These are phyloP conservation scores for Chydorus sphaericus DNA, from an alignment of 2,888 invertebrate genomes.

Conservation along the genomic window DNA sequence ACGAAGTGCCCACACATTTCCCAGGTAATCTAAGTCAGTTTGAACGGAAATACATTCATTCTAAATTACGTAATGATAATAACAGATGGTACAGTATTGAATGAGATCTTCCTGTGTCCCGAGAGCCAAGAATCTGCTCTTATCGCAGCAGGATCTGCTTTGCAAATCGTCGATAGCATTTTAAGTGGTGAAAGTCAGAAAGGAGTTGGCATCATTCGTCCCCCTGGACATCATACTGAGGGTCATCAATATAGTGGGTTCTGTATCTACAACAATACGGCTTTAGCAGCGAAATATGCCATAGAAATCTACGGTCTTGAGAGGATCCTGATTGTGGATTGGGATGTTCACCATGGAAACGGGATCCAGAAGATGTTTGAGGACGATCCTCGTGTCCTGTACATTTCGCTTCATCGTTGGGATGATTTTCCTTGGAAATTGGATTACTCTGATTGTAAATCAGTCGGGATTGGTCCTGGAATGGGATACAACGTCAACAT, in stretches of 20 bases:
- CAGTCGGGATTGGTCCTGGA: slow-evolving; percentile 49
- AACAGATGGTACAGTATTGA: no score
- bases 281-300: slow-evolving; percentile 64
- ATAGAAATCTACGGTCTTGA: slow-evolving; percentile 40
- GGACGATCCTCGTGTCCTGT: slow-evolving; percentile 58
- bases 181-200: slow-evolving; percentile 43
- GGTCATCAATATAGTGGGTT: slow-evolving; percentile 63
- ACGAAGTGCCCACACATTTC: no score
- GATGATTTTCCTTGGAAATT: slow-evolving; percentile 75
- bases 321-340: slow-evolving; percentile 60
- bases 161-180: slow-evolving; percentile 52
- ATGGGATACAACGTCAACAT: slow-evolving; percentile 81
- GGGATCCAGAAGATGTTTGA: slow-evolving; percentile 74
- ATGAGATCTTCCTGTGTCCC: no score
- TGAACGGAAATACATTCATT: no score
- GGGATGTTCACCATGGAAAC: slow-evolving; percentile 95
- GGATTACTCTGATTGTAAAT: slow-evolving; percentile 46
- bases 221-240: slow-evolving; percentile 86
- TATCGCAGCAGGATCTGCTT: no score
- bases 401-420: slow-evolving; percentile 82
- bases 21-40: no score
- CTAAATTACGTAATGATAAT: no score
- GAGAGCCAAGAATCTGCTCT: no score
- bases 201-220: slow-evolving; percentile 70
- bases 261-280: slow-evolving; percentile 77